phyloP scores from a whole-genome alignment of 2,888 invertebrate species.

The Hecatera dysodea region DNA sequence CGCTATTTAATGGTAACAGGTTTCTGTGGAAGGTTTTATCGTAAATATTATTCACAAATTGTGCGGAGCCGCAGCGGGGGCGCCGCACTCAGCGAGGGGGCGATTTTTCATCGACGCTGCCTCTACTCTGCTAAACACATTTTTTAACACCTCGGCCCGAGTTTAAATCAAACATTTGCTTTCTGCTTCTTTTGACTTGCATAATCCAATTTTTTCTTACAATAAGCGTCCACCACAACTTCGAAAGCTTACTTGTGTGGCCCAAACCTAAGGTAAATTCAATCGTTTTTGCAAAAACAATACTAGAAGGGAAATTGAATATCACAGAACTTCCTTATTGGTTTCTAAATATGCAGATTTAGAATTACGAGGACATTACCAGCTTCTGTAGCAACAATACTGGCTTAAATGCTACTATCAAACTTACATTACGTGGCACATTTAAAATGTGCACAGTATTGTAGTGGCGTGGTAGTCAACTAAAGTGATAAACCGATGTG shows the following conservation, averaged over 20 bases:
- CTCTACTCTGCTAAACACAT: slow-evolving; percentile 88
- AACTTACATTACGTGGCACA: slow-evolving; percentile 49
- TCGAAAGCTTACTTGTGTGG: neutral
- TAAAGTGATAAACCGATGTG: slow-evolving; percentile 80
- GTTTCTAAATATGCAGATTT: slow-evolving; percentile 28
- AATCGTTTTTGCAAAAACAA: neutral
- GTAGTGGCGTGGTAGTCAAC: slow-evolving; percentile 66
- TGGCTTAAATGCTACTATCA: slow-evolving; percentile 42
- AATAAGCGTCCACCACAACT: slow-evolving; percentile 9
- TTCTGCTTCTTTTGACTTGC: slow-evolving; percentile 81
- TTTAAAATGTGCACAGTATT: slow-evolving; percentile 61
- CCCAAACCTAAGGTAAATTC: neutral
- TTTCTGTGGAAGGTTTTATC: slow-evolving; percentile 85
- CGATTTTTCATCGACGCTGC: slow-evolving; percentile 88
- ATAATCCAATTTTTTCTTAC: slow-evolving; percentile 57
- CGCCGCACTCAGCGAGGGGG: slow-evolving; percentile 87
- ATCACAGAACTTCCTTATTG: slow-evolving; percentile 27
- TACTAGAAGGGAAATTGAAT: slow-evolving; percentile 4
- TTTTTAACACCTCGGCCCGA: slow-evolving; percentile 88
- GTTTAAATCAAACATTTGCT: slow-evolving; percentile 87
- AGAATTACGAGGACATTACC: slow-evolving; percentile 44
- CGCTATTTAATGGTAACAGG: slow-evolving; percentile 82
- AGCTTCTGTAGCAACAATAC: slow-evolving; percentile 45
- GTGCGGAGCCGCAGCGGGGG: slow-evolving; percentile 86
- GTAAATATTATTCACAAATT: slow-evolving; percentile 89